phyloP scores from a whole-genome alignment of 2,888 invertebrate genomes.

The Pimpla rufipes region DNA sequence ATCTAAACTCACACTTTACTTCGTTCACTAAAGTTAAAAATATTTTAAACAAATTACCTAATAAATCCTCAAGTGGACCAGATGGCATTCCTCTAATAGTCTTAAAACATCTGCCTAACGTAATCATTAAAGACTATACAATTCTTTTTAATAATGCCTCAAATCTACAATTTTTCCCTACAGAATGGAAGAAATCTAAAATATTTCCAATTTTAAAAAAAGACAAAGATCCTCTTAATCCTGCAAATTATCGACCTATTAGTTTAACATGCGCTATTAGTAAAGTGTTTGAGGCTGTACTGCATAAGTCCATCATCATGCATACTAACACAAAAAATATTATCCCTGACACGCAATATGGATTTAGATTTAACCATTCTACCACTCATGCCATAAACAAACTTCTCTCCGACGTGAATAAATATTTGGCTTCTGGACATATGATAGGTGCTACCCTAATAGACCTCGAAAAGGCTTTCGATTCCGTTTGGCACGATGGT shows the following conservation, averaged over 20 bases:
- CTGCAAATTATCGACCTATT: slow-evolving; percentile 28
- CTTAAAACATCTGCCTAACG: slow-evolving; percentile 8
- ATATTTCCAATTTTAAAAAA: slow-evolving; percentile 40
- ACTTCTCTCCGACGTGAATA: slow-evolving; percentile 28
- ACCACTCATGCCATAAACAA: slow-evolving; percentile 30
- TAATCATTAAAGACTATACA: slow-evolving; percentile 34
- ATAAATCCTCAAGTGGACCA: slow-evolving; percentile 9
- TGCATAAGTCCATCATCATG: background rate
- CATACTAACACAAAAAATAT: background rate
- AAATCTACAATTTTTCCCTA: slow-evolving; percentile 11
- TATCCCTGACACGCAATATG: slow-evolving; percentile 35
- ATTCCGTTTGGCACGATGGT: slow-evolving; percentile 44
- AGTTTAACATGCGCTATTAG: slow-evolving; percentile 25
- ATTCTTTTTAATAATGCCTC: slow-evolving; percentile 35
- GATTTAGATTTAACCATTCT: slow-evolving; percentile 19
- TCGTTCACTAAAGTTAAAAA: too few species aligned
- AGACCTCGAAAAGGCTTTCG: slow-evolving; percentile 53
- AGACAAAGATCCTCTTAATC: background rate
- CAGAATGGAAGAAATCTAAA: slow-evolving; percentile 12
- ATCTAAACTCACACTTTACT: background rate
- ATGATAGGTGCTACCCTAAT: slow-evolving; percentile 24
- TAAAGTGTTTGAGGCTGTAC: slow-evolving; percentile 25
- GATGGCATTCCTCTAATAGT: slow-evolving; percentile 39
- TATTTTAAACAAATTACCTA: background rate
- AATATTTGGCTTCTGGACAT: background rate